These are phyloP conservation scores for Actenoides hombroni DNA, from an alignment of 2,113 vertebrate genomes.

Conservation along the genomic window DNA sequence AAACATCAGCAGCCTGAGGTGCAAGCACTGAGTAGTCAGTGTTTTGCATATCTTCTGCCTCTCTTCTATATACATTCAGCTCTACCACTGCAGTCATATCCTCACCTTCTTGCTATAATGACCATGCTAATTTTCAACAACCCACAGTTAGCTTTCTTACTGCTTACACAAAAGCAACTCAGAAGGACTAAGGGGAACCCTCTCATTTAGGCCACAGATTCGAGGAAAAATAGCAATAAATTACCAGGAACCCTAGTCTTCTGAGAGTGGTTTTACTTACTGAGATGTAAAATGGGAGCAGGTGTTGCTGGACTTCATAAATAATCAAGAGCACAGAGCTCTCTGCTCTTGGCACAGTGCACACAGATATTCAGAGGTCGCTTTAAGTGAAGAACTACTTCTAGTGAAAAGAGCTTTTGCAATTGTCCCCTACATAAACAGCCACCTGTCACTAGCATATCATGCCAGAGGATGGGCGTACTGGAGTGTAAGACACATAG, in stretches of 20 bases:
- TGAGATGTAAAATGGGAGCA: neutral
- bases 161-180: neutral
- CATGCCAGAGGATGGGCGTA: neutral
- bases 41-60: neutral
- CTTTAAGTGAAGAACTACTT: neutral
- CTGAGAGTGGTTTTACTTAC: neutral
- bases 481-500: neutral
- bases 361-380: neutral
- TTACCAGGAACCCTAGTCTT: neutral
- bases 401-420: neutral
- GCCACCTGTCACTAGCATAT: neutral
- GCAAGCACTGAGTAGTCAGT: neutral
- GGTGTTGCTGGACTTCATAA: neutral
- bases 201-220: neutral
- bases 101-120: neutral
- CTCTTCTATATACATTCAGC: neutral
- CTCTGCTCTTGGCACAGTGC: neutral
- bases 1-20: neutral
- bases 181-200: neutral
- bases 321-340: neutral
- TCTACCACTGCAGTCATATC: neutral
- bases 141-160: neutral
- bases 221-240: neutral
- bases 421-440: neutral
- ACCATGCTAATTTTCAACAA: neutral